A percentile compares a stretch with the other conserved stretches of the same genome.
Evolutionary conservation across 2,888 invertebrate species (phyloP).

Genomic region (Notocelia uddmanniana): DNA sequence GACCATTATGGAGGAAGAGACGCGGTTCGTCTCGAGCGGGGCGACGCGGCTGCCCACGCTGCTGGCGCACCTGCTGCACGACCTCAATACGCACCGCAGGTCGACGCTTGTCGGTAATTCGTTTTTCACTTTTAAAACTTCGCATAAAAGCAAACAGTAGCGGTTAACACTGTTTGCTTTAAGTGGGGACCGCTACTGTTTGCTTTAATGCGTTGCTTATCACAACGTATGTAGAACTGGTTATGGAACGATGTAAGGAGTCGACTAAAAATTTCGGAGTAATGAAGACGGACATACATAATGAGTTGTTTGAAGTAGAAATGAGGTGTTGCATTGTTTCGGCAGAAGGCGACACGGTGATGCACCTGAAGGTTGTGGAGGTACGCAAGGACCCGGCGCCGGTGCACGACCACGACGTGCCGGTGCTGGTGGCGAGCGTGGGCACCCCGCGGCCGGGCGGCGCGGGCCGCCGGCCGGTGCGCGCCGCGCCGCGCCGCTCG

Average conservation of each 20-base stretch:
- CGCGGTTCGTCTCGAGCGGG: constrained; percentile 92
- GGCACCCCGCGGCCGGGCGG: constrained; percentile 68
- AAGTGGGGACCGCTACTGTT: too few relatives aligned
- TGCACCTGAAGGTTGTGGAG: constrained; percentile 95
- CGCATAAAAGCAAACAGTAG: background rate
- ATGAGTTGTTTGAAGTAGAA: too few relatives aligned
- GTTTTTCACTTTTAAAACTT: background rate
- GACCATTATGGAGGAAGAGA: constrained; percentile 95
- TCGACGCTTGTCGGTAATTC: constrained; percentile 90
- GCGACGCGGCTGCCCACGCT: constrained; percentile 90
- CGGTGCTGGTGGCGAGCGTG: constrained; percentile 89
- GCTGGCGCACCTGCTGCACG: constrained; percentile 91
- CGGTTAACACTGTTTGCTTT: too few relatives aligned
- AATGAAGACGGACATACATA: too few relatives aligned
- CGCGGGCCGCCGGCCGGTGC: constrained; percentile 70
- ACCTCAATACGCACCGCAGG: constrained; percentile 92
- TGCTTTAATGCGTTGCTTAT: too few relatives aligned
- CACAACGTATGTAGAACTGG: too few relatives aligned
- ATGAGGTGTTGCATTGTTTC: constrained; percentile 9
- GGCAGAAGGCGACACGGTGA: constrained; percentile 94
- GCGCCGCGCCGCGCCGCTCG: constrained; percentile 62
- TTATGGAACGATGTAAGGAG: too few relatives aligned
- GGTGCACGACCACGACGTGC: constrained; percentile 96
- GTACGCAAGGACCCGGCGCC: constrained; percentile 92
- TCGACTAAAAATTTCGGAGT: too few relatives aligned